Evolutionary conservation across 1,140 invertebrate species (phyloP).

Genomic region (Druon quercuslanigerum): DNA sequence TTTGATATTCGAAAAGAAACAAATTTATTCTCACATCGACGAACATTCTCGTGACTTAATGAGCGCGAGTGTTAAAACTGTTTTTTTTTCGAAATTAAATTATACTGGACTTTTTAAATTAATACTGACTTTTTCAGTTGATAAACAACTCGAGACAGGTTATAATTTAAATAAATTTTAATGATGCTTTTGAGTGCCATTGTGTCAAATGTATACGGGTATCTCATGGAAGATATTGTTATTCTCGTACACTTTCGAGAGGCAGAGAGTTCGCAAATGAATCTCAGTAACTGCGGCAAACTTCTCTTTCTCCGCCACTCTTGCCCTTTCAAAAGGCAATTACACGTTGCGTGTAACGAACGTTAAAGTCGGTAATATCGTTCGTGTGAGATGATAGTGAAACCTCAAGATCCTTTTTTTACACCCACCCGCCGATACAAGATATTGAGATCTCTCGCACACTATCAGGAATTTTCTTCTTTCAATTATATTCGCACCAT

Average conservation of each 20-base stretch:
- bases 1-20: slow-evolving; percentile 67
- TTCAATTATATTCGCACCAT: background rate
- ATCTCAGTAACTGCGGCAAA: slow-evolving; percentile 42
- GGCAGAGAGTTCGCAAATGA: slow-evolving; percentile 47
- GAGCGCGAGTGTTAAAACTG: too few relatives aligned
- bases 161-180: slow-evolving; percentile 14
- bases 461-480: background rate
- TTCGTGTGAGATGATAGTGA: slow-evolving; percentile 47
- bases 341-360: slow-evolving; percentile 48
- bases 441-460: background rate
- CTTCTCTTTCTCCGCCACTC: slow-evolving; percentile 36
- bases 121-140: background rate
- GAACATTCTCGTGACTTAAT: slow-evolving; percentile 36
- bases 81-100: too few relatives aligned
- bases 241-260: slow-evolving; percentile 34
- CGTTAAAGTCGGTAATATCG: slow-evolving; percentile 44
- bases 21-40: slow-evolving; percentile 53
- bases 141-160: too few relatives aligned
- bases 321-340: slow-evolving; percentile 39
- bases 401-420: slow-evolving; percentile 48
- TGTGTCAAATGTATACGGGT: background rate
- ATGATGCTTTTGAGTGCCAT: background rate
- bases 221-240: background rate
- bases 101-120: too few relatives aligned
- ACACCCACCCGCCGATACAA: slow-evolving; percentile 3